Evolutionary conservation across 2,888 invertebrate genomes (phyloP).

Genomic region (Mesorhabditis sp.): DNA sequence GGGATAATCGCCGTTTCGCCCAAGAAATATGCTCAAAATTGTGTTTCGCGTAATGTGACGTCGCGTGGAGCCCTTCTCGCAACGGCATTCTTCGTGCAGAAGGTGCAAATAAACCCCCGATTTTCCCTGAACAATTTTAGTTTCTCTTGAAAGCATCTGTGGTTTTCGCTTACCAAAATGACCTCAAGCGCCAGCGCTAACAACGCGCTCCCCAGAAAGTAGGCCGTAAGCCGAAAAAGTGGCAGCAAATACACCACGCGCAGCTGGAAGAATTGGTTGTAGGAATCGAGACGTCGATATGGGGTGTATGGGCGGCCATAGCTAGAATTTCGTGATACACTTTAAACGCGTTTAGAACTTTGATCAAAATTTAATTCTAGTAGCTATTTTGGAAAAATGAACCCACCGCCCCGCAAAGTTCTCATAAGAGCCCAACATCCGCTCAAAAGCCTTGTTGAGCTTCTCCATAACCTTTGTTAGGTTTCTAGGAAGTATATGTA

Average conservation of each 20-base stretch:
- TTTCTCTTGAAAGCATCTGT: too few relatives aligned
- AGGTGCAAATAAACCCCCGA: too few relatives aligned
- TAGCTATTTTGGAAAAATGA: neutral
- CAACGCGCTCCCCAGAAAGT: neutral
- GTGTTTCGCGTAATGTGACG: too few relatives aligned
- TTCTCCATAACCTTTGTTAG: neutral
- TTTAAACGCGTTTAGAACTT: too few relatives aligned
- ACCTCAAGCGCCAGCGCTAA: neutral
- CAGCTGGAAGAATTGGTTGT: conserved; percentile 1
- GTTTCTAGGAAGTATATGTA: neutral
- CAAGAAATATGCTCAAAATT: too few relatives aligned
- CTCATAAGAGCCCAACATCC: neutral
- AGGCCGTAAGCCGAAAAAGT: neutral
- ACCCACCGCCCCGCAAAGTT: neutral
- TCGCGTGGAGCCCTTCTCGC: too few relatives aligned
- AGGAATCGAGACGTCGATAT: neutral
- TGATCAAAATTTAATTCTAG: neutral
- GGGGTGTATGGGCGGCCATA: conserved; percentile 1
- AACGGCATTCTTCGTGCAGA: too few relatives aligned
- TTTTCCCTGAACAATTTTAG: too few relatives aligned
- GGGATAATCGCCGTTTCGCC: too few relatives aligned
- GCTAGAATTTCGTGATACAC: neutral
- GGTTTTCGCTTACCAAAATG: neutral
- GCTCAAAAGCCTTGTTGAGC: neutral
- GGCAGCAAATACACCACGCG: neutral